A percentile compares a stretch with the other conserved stretches of the same genome.
phyloP scores from a whole-genome alignment of 2,797 vertebrate genomes.

The Cygnus olor region DNA sequence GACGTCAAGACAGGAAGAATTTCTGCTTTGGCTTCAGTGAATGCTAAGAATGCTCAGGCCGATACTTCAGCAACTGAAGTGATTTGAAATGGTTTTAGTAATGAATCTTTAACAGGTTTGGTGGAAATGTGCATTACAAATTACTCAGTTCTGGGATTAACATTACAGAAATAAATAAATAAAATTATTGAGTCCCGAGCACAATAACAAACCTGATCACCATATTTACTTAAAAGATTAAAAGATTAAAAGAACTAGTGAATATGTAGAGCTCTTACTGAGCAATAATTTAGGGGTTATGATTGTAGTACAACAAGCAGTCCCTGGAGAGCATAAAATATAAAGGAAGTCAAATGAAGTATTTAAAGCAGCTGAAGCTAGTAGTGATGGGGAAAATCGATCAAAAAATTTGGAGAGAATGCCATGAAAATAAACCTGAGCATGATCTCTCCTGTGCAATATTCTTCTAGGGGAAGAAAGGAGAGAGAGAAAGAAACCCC shows the following conservation, averaged over 20 bases:
- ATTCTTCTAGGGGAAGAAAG: neutral
- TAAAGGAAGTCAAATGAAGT: constrained; percentile 3
- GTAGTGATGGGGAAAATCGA: constrained; percentile 18
- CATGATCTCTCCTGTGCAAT: neutral
- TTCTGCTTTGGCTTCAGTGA: neutral
- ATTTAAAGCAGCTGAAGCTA: constrained; percentile 7
- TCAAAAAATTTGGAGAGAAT: neutral
- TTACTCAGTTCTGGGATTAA: neutral
- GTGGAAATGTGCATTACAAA: neutral
- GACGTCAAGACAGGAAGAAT: neutral
- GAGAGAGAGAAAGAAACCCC: neutral
- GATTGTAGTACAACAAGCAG: neutral
- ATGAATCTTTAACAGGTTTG: constrained; percentile 1
- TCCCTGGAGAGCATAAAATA: neutral
- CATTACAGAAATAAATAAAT: constrained; percentile 7
- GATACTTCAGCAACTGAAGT: neutral
- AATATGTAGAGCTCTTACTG: neutral
- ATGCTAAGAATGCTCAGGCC: neutral
- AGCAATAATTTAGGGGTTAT: neutral
- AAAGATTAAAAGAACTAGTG: constrained; percentile 8
- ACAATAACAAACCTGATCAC: neutral
- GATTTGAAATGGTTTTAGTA: neutral
- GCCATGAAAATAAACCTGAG: neutral
- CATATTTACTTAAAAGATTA: neutral
- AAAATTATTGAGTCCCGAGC: neutral